Base-by-base conservation (phyloP, 1,140 invertebrate species). In the Aphaenogaster ashmeadi region DNA sequence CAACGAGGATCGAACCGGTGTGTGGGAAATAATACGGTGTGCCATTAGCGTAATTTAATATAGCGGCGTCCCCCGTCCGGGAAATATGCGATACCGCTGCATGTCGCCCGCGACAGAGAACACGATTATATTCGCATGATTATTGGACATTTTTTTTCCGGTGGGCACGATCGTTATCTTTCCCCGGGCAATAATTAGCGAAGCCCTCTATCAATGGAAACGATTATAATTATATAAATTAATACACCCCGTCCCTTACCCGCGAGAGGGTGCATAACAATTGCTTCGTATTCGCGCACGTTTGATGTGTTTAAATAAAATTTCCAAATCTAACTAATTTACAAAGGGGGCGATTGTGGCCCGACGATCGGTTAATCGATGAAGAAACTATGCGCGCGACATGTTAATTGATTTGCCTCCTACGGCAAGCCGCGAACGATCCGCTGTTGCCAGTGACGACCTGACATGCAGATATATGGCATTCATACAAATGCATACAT, bases 11-110 rank as follows among this genome's bases (percentile, higher is more conserved):
- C 74, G 74, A 79, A 79, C 58, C 52, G 47, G n/a, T 13, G 67
- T 78, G 38, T 58, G 67, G 56, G 54, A 84, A 27, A 84, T 75
- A 75, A 84, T 84, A 69, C 38, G 66, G 2, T 72, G 69, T 60
- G 41, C 69, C 54, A 86, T 79, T 86, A 86, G 38, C 56, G 74
- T 86, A 79, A 86, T 86, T 86, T 86, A 86, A 86, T 86, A 77
- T 79, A 66, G 36, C 56, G 21, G 27, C 69, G 15, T 38, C 8
- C 80, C 54, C 54, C 54, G 69, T 44, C 54, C 54, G 50, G 80
- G 67, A 84, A 84, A 84, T 84, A 75, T 75, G 80, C 67, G 67
- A 72, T 33, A 71, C 38, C 36, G 50, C 38, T 71, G 44, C 75
- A 47, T 36, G 36, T 80, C 62, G 54, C 56, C 56, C 62, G 54